Evolutionary conservation across 2,113 vertebrate species (phyloP).

Genomic region (Aspiorhynchus laticeps): DNA sequence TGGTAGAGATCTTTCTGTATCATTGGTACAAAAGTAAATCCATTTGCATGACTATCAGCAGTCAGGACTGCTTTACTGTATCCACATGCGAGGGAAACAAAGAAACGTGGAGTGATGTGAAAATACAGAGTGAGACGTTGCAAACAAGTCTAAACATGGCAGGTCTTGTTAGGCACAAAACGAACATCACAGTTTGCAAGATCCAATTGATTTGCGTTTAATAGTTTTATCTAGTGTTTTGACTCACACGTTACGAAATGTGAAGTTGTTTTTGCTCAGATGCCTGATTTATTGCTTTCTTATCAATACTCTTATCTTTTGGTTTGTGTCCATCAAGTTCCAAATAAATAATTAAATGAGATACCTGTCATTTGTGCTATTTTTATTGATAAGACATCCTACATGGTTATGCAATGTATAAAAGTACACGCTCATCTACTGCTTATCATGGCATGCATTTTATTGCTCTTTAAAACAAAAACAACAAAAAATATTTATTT

Average conservation of each 20-base stretch:
- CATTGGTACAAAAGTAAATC: too few species aligned
- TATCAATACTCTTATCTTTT: slow-evolving; percentile 8
- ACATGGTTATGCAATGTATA: background rate
- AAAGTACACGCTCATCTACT: background rate
- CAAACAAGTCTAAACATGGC: background rate
- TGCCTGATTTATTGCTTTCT: background rate
- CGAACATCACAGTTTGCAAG: background rate
- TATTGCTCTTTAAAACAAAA: background rate
- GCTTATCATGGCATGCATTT: background rate
- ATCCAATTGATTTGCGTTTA: background rate
- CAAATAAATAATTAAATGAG: background rate
- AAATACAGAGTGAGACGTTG: background rate
- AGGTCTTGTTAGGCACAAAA: background rate
- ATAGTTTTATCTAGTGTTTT: too few species aligned
- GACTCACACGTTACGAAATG: background rate
- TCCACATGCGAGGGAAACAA: background rate
- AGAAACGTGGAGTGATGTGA: background rate
- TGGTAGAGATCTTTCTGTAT: background rate
- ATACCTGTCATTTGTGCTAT: background rate
- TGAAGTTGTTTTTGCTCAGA: background rate
- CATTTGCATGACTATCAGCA: too few species aligned
- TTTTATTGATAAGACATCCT: background rate
- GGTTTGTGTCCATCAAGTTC: background rate
- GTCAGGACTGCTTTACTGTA: background rate
- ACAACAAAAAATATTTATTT: too few species aligned